phyloP scores from a whole-genome alignment of 2,113 vertebrate species.

The Bubalus kerabau region DNA sequence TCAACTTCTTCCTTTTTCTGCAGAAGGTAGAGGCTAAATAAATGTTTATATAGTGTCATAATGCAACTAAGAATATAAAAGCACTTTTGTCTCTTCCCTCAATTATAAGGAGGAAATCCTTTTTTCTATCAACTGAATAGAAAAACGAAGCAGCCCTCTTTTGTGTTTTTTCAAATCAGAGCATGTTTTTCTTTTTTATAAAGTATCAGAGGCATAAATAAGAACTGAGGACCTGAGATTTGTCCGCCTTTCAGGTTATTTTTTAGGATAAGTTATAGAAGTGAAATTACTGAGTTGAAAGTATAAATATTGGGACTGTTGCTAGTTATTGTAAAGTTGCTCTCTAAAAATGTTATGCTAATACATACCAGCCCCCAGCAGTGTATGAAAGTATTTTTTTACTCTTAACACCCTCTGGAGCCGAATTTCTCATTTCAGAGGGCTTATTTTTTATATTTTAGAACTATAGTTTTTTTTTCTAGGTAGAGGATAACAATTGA shows the following conservation, averaged over 20 bases:
- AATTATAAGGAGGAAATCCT: neutral
- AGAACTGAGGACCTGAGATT: neutral
- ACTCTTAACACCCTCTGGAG: neutral
- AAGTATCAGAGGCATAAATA: neutral
- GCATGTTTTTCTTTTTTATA: neutral
- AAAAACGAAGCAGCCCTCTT: neutral
- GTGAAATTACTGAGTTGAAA: neutral
- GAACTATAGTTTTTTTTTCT: neutral
- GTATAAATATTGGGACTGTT: neutral
- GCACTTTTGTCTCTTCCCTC: neutral
- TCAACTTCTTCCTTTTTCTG: neutral
- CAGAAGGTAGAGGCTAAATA: neutral
- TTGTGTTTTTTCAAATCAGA: neutral
- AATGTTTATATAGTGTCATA: neutral
- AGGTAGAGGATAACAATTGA: neutral
- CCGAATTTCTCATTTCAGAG: neutral
- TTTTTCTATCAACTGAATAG: neutral
- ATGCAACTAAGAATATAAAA: neutral
- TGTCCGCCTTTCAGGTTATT: neutral
- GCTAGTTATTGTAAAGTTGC: neutral
- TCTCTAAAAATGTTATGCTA: neutral
- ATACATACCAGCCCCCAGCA: neutral
- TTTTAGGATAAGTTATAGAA: slow-evolving; percentile 1
- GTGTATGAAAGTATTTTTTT: neutral
- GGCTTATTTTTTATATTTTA: neutral